A percentile compares a stretch with the other conserved stretches of the same genome.
Conservation (phyloP, 2,888 invertebrate species). For the Perdita meconis region DNA sequence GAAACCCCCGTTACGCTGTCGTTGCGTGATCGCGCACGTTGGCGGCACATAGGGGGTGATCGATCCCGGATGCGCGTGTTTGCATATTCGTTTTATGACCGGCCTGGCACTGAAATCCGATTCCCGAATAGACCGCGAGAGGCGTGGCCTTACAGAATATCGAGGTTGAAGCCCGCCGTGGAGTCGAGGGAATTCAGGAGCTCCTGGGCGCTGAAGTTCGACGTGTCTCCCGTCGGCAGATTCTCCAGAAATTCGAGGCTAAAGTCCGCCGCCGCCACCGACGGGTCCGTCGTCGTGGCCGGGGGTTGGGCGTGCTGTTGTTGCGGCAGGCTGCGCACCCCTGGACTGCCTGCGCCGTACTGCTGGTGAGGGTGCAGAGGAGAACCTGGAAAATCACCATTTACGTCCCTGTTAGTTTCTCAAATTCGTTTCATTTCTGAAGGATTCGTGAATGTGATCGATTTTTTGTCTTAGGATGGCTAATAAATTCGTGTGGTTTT, state of each 20-base stretch:
- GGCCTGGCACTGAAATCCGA: slow-evolving; percentile 43
- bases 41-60: slow-evolving; percentile 22
- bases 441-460: too few relatives aligned
- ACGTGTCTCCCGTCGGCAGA: slow-evolving; percentile 90
- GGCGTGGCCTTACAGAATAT: slow-evolving; percentile 79
- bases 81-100: slow-evolving; percentile 37
- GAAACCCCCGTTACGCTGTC: slow-evolving; percentile 8
- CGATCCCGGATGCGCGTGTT: slow-evolving; percentile 31
- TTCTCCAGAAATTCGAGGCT: slow-evolving; percentile 94
- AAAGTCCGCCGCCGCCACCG: slow-evolving; percentile 87
- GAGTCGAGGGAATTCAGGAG: slow-evolving; percentile 93
- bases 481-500: too few relatives aligned
- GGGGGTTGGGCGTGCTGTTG: slow-evolving; percentile 74
- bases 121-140: slow-evolving; percentile 57
- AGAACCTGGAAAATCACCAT: slow-evolving; percentile 74
- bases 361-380: slow-evolving; percentile 84
- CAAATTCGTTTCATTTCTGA: too few relatives aligned
- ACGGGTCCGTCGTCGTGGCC: slow-evolving; percentile 78
- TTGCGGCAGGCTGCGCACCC: slow-evolving; percentile 77
- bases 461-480: too few relatives aligned
- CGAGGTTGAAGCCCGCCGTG: slow-evolving; percentile 86
- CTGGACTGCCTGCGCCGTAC: slow-evolving; percentile 81
- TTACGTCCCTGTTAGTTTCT: too few relatives aligned
- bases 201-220: slow-evolving; percentile 92
- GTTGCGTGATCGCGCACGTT: slow-evolving; percentile 23